Evolutionary conservation across 2,113 vertebrate genomes (phyloP).

Genomic region (Phrynosoma blainvillii): DNA sequence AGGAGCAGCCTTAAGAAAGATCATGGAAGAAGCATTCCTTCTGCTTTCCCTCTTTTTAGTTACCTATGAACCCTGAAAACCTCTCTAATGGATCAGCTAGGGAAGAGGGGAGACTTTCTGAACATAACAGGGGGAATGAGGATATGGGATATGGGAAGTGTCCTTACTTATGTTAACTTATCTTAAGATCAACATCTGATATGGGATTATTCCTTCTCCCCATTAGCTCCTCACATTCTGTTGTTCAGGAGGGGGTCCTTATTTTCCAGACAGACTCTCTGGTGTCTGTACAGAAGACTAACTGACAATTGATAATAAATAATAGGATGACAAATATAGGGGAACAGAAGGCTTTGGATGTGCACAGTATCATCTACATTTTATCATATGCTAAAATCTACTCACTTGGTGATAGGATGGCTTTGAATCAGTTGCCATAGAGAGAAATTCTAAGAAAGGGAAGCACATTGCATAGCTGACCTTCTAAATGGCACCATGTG

Average conservation of each 20-base stretch:
- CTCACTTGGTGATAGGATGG: constrained; percentile 12
- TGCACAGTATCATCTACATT: background rate
- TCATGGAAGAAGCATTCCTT: background rate
- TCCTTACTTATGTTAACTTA: background rate
- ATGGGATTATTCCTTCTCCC: background rate
- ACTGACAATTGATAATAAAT: constrained; percentile 13
- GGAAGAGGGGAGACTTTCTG: background rate
- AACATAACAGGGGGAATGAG: background rate
- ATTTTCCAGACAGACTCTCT: background rate
- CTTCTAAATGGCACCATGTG: constrained; percentile 34
- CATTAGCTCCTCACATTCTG: background rate
- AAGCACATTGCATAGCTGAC: constrained; percentile 6
- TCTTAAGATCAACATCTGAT: too few relatives aligned
- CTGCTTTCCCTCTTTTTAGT: background rate
- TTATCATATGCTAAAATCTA: constrained; percentile 19
- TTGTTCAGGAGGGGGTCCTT: too few relatives aligned
- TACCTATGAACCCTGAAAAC: background rate
- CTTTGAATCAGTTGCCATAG: constrained; percentile 51
- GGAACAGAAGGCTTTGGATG: constrained; percentile 10
- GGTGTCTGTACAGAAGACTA: background rate
- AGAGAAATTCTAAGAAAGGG: constrained; percentile 17
- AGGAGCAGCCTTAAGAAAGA: background rate
- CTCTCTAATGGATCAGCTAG: background rate
- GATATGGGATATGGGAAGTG: background rate
- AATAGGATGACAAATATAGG: background rate